phyloP scores from a whole-genome alignment of 2,797 vertebrate genomes.

The Anguilla anguilla region DNA sequence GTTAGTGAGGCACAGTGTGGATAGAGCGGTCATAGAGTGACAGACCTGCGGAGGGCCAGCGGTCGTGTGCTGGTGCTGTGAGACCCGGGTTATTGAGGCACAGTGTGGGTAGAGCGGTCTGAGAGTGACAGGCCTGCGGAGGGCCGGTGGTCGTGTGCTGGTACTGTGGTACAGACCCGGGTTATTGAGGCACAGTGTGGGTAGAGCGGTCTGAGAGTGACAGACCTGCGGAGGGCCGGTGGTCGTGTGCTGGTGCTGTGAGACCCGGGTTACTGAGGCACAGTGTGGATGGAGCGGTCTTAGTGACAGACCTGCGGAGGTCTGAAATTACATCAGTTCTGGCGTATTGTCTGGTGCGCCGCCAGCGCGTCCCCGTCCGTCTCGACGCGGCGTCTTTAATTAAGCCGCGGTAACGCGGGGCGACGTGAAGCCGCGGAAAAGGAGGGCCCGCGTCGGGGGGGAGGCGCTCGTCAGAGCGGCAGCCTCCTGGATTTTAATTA shows the following conservation, averaged over 20 bases:
- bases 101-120: background rate
- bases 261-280: background rate
- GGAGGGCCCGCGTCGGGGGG: background rate
- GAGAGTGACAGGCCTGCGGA: background rate
- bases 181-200: background rate
- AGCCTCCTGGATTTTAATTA: slow-evolving; percentile 11
- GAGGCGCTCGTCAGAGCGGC: background rate
- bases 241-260: background rate
- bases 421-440: background rate
- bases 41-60: no score
- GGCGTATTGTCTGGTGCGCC: background rate
- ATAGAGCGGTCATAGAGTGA: no score
- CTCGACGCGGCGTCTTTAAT: background rate
- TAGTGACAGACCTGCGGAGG: background rate
- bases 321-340: background rate
- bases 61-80: background rate
- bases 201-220: background rate
- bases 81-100: background rate
- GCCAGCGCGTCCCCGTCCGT: no score
- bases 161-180: no score
- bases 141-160: background rate
- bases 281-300: background rate
- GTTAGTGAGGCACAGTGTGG: no score
- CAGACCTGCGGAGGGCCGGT: background rate
- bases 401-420: background rate